Conservation (phyloP, 2,113 vertebrate genomes). For the Anhinga anhinga region DNA sequence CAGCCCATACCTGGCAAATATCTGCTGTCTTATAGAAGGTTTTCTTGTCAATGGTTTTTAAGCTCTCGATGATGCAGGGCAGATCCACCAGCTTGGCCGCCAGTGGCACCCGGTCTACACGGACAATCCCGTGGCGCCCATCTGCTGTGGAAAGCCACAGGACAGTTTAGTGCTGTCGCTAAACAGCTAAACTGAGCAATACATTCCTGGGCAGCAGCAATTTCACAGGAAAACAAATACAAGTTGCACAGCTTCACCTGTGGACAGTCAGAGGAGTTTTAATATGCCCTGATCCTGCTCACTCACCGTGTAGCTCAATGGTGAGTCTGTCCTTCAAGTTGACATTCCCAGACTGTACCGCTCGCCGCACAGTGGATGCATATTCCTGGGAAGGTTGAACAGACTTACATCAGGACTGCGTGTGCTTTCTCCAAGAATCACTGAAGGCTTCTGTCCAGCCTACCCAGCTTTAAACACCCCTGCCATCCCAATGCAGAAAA, state of each 20-base stretch:
- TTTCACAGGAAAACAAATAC: not conserved
- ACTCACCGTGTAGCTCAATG: slow-evolving; percentile 89
- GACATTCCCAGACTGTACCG: slow-evolving; percentile 83
- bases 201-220: not conserved
- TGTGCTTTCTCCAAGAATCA: not conserved
- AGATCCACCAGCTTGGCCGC: slow-evolving; percentile 92
- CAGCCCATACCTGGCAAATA: slow-evolving; percentile 87
- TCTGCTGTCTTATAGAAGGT: slow-evolving; percentile 95
- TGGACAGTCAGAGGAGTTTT: not conserved
- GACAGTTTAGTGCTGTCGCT: not conserved
- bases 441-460: not conserved
- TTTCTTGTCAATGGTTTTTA: slow-evolving; percentile 94
- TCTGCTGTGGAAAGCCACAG: slow-evolving; percentile 76
- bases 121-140: slow-evolving; percentile 87
- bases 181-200: not conserved
- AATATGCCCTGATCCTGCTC: not conserved
- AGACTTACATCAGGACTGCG: not conserved
- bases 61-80: slow-evolving; percentile 87
- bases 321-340: slow-evolving; percentile 90
- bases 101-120: slow-evolving; percentile 87
- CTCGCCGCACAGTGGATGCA: slow-evolving; percentile 85
- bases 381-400: slow-evolving; percentile 81
- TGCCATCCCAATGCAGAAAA: not conserved
- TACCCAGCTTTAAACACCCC: not conserved
- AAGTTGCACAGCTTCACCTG: not conserved